Evolutionary conservation across 2,113 vertebrate species (phyloP), one percentile per base, ranked within the genome.

Genomic region (Promerops cafer): DNA sequence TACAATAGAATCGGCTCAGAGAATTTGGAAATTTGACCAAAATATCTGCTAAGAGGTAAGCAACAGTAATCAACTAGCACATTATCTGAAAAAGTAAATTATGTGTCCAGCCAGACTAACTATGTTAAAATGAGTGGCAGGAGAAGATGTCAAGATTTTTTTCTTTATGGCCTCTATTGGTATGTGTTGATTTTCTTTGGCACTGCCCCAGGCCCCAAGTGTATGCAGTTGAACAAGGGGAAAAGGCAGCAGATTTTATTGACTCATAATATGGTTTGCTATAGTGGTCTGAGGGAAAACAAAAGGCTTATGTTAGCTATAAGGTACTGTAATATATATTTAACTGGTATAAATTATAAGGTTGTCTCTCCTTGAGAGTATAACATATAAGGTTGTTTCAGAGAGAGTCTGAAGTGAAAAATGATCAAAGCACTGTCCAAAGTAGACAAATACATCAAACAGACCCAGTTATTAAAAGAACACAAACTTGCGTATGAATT

Each of bases 141-240:
- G 79, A 89, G 78, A 95, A 92, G 82, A 93, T 70, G 93, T 96
- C 87, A 91, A 83, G 53, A 22, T 26, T 87, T 89, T 91, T 96
- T 97, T 87, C 75, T 95, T 91, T 95, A 96, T 93, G 84, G 82
- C 65, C 45, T 95, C 16, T n/a, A 63, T 16, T 79, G 93, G 87
- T 86, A 94, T 90, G 87, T 86, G 93, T 74, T 97, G 89, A 96
- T 97, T 90, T 94, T 90, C 93, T 83, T 96, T 97, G 95, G 96
- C 94, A 54, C 33, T 42, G 64, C 20, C 61, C 71, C 82, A 96
- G 79, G 54, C 66, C 92, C 74, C 88, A 90, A 87, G 53, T 52
- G 79, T 83, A 52, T 87, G 68, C 44, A 61, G n/a, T 45, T 74
- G 59, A 92, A 87, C 31, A 74, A 81, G 86, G 39, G 66, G 39